These are phyloP conservation scores for Heliothis peltigera DNA, from an alignment of 2,888 invertebrate species.

Conservation along the genomic window DNA sequence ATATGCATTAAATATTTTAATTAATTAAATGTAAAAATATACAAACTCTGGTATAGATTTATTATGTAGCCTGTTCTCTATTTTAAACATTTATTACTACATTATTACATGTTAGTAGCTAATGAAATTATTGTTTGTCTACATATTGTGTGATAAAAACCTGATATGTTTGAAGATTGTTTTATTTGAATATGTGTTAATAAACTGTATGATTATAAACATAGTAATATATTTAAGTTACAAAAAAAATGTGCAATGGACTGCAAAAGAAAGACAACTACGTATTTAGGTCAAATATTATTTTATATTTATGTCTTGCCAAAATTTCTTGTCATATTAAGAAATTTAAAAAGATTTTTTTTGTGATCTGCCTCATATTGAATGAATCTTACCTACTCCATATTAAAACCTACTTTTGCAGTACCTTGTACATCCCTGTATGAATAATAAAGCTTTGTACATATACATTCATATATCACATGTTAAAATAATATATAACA, in stretches of 20 bases:
- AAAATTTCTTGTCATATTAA: no score
- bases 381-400: not conserved
- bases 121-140: constrained; percentile 19
- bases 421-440: constrained; percentile 29
- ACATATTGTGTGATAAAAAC: constrained; percentile 23
- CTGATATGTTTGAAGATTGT: constrained; percentile 22
- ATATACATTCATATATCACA: constrained; percentile 35
- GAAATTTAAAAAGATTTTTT: no score
- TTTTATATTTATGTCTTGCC: no score
- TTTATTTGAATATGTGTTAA: constrained; percentile 22
- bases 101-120: constrained; percentile 2
- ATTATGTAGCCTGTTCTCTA: no score
- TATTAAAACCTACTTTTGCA: constrained; percentile 30
- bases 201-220: constrained; percentile 20
- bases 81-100: no score
- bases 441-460: constrained; percentile 41
- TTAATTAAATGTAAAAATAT: no score
- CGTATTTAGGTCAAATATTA: no score
- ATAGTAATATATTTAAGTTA: constrained; percentile 29
- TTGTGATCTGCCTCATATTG: no score
- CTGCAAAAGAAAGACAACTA: constrained; percentile 24
- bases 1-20: no score
- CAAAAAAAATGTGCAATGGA: constrained; percentile 42
- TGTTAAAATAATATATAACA: constrained; percentile 32
- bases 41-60: no score